phyloP scores from a whole-genome alignment of 2,113 vertebrate species.

The Dromiciops gliroides region DNA sequence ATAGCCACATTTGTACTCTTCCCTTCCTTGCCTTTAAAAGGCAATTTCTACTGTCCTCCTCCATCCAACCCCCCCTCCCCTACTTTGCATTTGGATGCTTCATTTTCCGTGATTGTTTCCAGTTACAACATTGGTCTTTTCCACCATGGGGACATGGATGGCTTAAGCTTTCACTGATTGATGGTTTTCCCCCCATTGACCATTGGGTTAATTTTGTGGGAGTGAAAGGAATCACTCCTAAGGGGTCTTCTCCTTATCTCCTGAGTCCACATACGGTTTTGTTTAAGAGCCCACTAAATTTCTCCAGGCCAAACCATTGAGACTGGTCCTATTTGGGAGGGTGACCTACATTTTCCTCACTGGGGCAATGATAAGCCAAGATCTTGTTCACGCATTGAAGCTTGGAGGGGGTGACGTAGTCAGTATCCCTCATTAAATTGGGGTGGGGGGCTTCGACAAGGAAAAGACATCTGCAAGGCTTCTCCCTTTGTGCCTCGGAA shows the following conservation, averaged over 20 bases:
- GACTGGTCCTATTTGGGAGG: background rate
- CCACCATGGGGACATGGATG: background rate
- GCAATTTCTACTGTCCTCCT: background rate
- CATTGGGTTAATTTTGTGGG: fast-evolving
- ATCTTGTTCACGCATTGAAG: background rate
- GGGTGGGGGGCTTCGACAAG: background rate
- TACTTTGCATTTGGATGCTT: background rate
- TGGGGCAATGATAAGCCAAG: fast-evolving
- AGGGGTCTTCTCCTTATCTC: background rate
- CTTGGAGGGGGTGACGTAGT: fast-evolving
- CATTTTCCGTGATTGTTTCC: slow-evolving; percentile 9
- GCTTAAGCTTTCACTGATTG: background rate
- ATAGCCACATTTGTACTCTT: background rate
- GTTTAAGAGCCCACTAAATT: fast-evolving
- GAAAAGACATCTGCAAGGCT: background rate
- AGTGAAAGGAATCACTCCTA: slow-evolving; percentile 29
- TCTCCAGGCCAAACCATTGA: background rate
- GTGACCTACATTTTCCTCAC: fast-evolving
- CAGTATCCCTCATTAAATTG: background rate
- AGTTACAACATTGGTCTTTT: background rate
- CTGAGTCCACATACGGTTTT: background rate
- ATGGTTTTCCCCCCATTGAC: background rate
- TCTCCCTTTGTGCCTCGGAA: background rate
- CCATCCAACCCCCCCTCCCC: background rate
- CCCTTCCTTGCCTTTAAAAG: background rate